These are phyloP conservation scores for Lycaena phlaeas DNA, from an alignment of 2,888 invertebrate species.

Conservation along the genomic window DNA sequence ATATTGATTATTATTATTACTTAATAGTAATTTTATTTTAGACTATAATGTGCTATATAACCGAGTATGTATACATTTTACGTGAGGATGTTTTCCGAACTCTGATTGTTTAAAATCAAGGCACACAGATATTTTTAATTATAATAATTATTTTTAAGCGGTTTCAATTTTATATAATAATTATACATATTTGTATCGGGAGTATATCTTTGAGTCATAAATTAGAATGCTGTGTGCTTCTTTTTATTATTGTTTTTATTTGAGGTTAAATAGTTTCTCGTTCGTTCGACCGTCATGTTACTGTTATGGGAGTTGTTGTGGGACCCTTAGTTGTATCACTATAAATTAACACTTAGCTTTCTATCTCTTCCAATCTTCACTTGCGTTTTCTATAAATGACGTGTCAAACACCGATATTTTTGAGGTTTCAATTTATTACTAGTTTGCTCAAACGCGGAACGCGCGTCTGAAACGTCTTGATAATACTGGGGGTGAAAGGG, in stretches of 20 bases:
- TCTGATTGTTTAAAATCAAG: slow-evolving; percentile 18
- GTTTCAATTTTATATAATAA: slow-evolving; percentile 41
- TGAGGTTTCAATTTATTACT: slow-evolving; percentile 28
- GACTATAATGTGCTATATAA: slow-evolving; percentile 63
- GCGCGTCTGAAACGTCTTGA: slow-evolving; percentile 29
- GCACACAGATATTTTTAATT: slow-evolving; percentile 42
- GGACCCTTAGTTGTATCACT: slow-evolving; percentile 10
- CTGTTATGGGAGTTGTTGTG: slow-evolving; percentile 7
- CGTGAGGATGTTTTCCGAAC: slow-evolving; percentile 18
- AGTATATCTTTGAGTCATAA: slow-evolving; percentile 34
- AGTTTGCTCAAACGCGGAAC: slow-evolving; percentile 36
- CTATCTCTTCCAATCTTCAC: slow-evolving; percentile 10
- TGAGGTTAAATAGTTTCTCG: slow-evolving; percentile 28
- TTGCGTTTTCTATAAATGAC: slow-evolving; percentile 11
- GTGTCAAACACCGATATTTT: slow-evolving; percentile 30
- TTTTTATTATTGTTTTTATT: slow-evolving; percentile 28
- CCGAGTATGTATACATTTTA: slow-evolving; percentile 41
- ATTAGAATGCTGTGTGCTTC: slow-evolving; percentile 30
- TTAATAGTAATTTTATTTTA: slow-evolving; percentile 66
- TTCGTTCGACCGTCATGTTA: slow-evolving; percentile 13
- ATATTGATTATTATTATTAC: slow-evolving; percentile 63
- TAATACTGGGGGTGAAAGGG: slow-evolving; percentile 33
- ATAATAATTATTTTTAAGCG: slow-evolving; percentile 42
- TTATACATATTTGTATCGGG: slow-evolving; percentile 22
- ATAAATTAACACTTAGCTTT: slow-evolving; percentile 6